Evolutionary conservation across 2,797 vertebrate genomes (phyloP), one percentile per base, ranked within the genome.

Genomic region (Triplophysa yarkandensis): DNA sequence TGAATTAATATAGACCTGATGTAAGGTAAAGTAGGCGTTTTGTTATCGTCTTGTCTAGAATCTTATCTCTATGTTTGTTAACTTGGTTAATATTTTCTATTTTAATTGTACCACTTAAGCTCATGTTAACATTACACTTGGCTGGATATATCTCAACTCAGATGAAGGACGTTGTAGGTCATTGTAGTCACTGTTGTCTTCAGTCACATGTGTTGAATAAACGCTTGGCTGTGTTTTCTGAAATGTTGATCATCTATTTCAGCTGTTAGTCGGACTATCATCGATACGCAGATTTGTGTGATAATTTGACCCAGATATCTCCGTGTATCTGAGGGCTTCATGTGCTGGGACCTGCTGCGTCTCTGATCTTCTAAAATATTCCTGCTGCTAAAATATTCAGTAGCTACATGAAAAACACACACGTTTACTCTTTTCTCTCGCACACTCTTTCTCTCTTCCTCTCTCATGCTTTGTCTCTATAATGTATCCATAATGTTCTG

Each of bases 381-480:
- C 52, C 46, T 6, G 13, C 74, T 64, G 8, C 39, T 77, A 54
- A 77, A 84, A 81, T 78, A 78, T 80, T 77, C 21, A 82, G 32
- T 13, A 57, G n/a, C 14, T 10, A 23, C 4, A n/a, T 44, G 68
- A 66, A 25, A 32, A 21, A 28, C 39, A 21, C 10, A 21, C 23
- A 13, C 11, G 2, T 23, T 14, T 8, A 0, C 23, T 25, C 9
- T 52, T 11, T 2, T 50, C 21, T 50, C 9, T 21, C 3, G 21
- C 19, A 50, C 27, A n/a, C 23, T 32, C 19, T 21, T 41, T 36
- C 39, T 19, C 6, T 1, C 0, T 21, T 25, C 28, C 23, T 65
- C 6, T 9, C 46, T 58, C 60, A 0, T 68, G 9, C n/a, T n/a
- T n/a, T 41, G 6, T 48, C 17, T 43, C 23, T 11, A 8, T n/a